phyloP scores from a whole-genome alignment of 2,797 vertebrate genomes.

The Tauraco hartlaubi region DNA sequence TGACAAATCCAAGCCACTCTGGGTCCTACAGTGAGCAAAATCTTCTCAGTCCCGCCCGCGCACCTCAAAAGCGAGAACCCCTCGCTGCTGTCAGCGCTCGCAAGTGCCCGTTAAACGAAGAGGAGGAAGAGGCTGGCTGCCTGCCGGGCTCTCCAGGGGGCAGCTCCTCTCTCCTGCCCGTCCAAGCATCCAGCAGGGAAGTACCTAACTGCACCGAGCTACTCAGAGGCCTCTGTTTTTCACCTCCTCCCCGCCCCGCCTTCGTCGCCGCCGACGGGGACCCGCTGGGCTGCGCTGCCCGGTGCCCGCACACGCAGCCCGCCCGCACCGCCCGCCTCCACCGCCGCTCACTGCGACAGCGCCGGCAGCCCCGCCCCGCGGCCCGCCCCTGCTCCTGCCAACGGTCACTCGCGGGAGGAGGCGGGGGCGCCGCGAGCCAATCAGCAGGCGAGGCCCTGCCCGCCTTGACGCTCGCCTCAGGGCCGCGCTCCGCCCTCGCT shows the following conservation, averaged over 20 bases:
- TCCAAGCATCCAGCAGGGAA: background rate
- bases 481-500: background rate
- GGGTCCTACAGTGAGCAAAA: background rate
- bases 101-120: background rate
- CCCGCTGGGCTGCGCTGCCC: background rate
- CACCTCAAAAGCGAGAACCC: background rate
- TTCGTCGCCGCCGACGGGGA: background rate
- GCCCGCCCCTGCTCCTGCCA: background rate
- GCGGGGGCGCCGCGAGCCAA: background rate
- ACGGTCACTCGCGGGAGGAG: background rate
- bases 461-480: background rate
- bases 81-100: background rate
- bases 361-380: background rate
- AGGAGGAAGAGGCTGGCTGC: background rate
- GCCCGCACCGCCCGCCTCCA: background rate
- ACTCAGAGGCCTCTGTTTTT: rapidly evolving
- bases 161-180: background rate
- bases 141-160: background rate
- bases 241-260: background rate
- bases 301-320: background rate
- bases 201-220: background rate
- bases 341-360: conserved; percentile 73
- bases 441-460: background rate
- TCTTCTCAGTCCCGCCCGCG: background rate
- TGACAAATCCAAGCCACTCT: background rate